Base-by-base conservation (phyloP, 2,797 vertebrate genomes). In the Xyrichtys novacula region DNA sequence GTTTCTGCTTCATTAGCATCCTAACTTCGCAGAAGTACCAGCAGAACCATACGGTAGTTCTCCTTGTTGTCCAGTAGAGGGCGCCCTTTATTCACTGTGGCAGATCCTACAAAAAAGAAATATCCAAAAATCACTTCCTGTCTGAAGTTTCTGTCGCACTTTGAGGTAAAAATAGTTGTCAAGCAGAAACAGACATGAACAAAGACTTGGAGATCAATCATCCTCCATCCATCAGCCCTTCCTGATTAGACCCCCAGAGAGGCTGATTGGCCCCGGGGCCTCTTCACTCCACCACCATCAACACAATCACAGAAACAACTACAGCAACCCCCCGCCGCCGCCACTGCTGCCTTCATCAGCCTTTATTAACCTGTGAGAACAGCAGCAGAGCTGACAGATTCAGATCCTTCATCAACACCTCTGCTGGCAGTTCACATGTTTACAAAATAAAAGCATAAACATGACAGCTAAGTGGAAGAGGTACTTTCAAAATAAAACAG, bases 231-330 rank as follows among this genome's bases (percentile, higher is more conserved):
- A 54, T 46, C 43, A 28, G 3, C 58, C 69, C 10, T 43, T n/a
- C 22, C 38, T 28, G 36, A 64, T 64, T 22, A 71, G 53, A 44
- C 53, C 68, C 44, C 53, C 3, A 0, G 1, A 52, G 22, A 31
- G n/a, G 4, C 19, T 40, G 70, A 73, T 32, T 2, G 0, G 55
- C 31, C 70, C 39, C 3, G 16, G 7, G 54, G 55, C 50, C 22
- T n/a, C 19, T 0, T 11, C 49, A 4, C 23, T 25, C 3, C 4
- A 9, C 11, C 32, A 9, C 11, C 32, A 12, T 0, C n/a, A 5
- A 12, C 55, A 14, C 38, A 7, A 15, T 15, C 50, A 28, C 62
- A 10, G 52, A 43, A 0, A 0, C 0, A 8, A 34, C 53, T 52
- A 46, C 53, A 31, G 29, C 31, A 47, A 39, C 49, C 6, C 5